Conservation (phyloP, 2,888 invertebrate species). For the Cloeon dipterum region DNA sequence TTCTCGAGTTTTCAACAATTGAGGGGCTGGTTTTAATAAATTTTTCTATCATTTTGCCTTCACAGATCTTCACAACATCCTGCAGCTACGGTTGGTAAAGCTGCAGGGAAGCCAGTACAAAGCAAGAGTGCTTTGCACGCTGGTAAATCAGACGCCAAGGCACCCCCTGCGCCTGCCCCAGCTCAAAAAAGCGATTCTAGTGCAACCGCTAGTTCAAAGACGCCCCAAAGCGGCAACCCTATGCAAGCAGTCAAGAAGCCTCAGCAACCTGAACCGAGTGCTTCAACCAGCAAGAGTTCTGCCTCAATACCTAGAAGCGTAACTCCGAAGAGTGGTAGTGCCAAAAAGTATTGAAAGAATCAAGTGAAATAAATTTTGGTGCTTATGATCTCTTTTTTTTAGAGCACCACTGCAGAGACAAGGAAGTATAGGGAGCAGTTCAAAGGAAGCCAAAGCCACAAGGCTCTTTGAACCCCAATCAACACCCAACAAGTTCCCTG, state of each 20-base stretch:
- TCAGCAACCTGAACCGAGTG: background rate
- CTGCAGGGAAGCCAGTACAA: background rate
- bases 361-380: background rate
- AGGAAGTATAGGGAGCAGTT: background rate
- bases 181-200: background rate
- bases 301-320: constrained; percentile 1
- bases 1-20: too few species aligned
- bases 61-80: constrained; percentile 1
- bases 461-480: background rate
- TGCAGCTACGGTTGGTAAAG: background rate
- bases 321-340: constrained; percentile 2
- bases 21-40: too few species aligned
- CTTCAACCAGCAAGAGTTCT: background rate
- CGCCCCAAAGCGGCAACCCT: background rate
- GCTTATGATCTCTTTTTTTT: background rate
- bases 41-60: too few species aligned
- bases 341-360: background rate
- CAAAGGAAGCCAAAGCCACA: background rate
- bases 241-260: background rate
- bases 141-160: background rate
- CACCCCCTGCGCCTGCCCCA: background rate
- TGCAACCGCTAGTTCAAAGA: background rate
- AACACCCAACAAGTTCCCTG: constrained; percentile 6
- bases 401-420: background rate
- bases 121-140: background rate